Base-by-base conservation (phyloP, 2,888 invertebrate species). In the Euzetes globulus region DNA sequence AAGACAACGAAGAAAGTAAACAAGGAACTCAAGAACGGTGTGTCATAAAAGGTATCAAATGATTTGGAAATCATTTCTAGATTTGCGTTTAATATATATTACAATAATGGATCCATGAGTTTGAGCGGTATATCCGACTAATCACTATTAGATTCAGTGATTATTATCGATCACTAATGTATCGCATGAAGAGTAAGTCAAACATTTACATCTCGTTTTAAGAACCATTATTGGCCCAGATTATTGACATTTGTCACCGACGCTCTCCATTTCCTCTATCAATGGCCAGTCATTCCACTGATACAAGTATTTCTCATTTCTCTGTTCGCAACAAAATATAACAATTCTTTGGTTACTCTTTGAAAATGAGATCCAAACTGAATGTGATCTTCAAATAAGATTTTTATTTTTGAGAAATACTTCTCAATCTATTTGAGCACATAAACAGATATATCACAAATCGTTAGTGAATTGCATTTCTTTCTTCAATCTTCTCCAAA, bases 131-230 rank as follows among this genome's bases (percentile, higher is more conserved):
- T 17, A 22, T 58, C 29, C 58, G 58, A 65, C 63, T 37, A 65
- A 65, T 65, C n/a, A 19, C 63, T 37, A 37, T 37, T 29, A 65
- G 33, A 65, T 65, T 65, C 33, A 65, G 37, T 37, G 63, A 65
- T 65, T 65, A 65, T 19, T 37, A 65, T 37, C 63, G 63, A 65
- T 58, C 58, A 27, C 37, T 22, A 22, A 37, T 37, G 37, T 37
- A 65, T 65, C 17, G 37, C 63, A n/a, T 13, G 27, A 11, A 58
- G 63, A 65, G n/a, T 65, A 65, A 65, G 63, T 65, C 63, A 33
- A 65, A 65, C 60, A 60, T 60, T 60, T 37, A 65, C 37, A 65
- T 65, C 52, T 52, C 19, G n/a, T 52, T 52, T 37, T 60, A 33
- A 17, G 27, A 5, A 17, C 27, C 2, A 58, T 58, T 58, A 27